Evolutionary conservation across 2,113 vertebrate species (phyloP), one percentile per base, ranked within the genome.

Genomic region (Oncorhynchus gorbuscha): DNA sequence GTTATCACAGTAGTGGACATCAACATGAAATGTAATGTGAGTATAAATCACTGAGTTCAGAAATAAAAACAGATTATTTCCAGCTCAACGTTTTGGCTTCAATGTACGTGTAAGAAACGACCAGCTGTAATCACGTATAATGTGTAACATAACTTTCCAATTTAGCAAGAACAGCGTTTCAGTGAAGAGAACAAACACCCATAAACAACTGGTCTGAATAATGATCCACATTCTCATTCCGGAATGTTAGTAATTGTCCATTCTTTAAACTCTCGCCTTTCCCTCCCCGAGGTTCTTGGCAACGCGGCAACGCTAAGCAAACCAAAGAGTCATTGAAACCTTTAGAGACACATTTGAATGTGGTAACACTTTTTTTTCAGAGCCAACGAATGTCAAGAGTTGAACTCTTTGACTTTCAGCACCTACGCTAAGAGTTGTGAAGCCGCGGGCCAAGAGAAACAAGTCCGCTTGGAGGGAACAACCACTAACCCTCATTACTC

Each of bases 311-410:
- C 51, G 59, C 72, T 2, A 75, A 14, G 84, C 32, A 71, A 86
- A 87, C 88, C 84, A 83, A 22, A 71, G 85, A 59, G 81, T 82
- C 62, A 83, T 32, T 9, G 81, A 88, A 84, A 91, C 65, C 76
- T 81, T 72, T 1, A 11, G 51, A 72, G 65, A 80, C 74, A 55
- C 14, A 73, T 65, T 76, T 62, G 68, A 85, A 68, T 5, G 74
- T 9, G 69, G 11, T 83, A 24, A 24, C 82, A 45, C 3, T 30
- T 69, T 83, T 7, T 81, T 82, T 84, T 11, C 73, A 26, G 84
- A 64, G 80, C 83, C 85, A 82, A 64, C 55, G 48, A 62, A 74
- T 12, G 74, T 12, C 1, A 14, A 80, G 87, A 90, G 85, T 78
- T 49, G 77, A 90, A 71, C 83, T 70, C 30, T 75, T 32, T 39